Evolutionary conservation across 2,797 vertebrate genomes (phyloP).

Genomic region (Agapornis canus): DNA sequence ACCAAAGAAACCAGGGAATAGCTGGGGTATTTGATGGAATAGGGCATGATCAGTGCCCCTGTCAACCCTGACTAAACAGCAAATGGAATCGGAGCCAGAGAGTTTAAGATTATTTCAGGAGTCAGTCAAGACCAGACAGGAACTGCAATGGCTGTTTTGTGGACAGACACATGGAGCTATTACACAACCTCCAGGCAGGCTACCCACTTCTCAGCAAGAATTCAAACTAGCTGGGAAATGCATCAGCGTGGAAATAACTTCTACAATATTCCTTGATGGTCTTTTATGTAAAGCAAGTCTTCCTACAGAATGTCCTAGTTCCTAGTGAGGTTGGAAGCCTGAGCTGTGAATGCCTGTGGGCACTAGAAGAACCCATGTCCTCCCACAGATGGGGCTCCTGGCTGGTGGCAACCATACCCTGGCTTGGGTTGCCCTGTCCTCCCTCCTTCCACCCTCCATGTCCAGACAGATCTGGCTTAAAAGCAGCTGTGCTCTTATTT

Average conservation of each 20-base stretch:
- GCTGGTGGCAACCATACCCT: not conserved
- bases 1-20: not conserved
- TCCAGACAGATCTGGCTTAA: not conserved
- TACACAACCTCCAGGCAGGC: not conserved
- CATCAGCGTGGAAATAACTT: not conserved
- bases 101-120: not conserved
- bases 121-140: not conserved
- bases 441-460: not conserved
- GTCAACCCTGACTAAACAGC: not conserved
- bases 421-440: not conserved
- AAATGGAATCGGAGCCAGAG: not conserved
- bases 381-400: not conserved
- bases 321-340: not conserved
- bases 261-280: not conserved
- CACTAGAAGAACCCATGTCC: not conserved
- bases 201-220: not conserved
- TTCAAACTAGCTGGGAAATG: not conserved
- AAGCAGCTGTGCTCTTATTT: not conserved
- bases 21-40: not conserved
- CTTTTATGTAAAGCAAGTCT: not conserved
- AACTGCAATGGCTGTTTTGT: not conserved
- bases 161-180: not conserved
- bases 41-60: not conserved
- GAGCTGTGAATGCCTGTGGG: not conserved
- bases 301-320: not conserved